Evolutionary conservation across 2,113 vertebrate genomes (phyloP).

Genomic region (Microtus ochrogaster): DNA sequence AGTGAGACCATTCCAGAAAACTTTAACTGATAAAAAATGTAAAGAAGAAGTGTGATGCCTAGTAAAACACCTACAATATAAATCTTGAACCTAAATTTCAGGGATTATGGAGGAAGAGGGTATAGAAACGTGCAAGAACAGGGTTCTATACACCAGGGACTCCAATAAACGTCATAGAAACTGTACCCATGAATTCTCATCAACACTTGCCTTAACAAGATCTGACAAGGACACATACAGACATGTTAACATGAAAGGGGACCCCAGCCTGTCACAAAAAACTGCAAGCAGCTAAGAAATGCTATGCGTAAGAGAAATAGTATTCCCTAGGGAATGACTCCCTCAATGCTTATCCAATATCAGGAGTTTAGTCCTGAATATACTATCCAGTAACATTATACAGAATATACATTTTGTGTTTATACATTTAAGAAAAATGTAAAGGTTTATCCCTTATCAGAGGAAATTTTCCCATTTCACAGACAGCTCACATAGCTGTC

Average conservation of each 20-base stretch:
- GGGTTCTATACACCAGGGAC: not conserved
- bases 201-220: not conserved
- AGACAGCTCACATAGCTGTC: not conserved
- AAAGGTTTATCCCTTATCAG: not conserved
- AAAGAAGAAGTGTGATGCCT: not conserved
- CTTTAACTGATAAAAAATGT: not conserved
- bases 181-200: not conserved
- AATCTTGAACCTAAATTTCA: not conserved
- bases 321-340: not conserved
- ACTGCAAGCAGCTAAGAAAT: not conserved
- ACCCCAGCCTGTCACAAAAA: not conserved
- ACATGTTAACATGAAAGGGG: not conserved
- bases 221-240: not conserved
- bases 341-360: not conserved
- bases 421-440: not conserved
- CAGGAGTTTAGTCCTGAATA: not conserved
- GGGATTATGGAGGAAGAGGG: not conserved
- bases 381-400: not conserved
- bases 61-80: not conserved
- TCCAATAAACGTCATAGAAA: not conserved
- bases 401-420: not conserved
- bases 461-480: not conserved
- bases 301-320: rapidly evolving
- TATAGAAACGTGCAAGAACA: not conserved
- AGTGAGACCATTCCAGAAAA: not conserved